Conservation (phyloP, 2,797 vertebrate species). For the Enteromius treurensis region DNA sequence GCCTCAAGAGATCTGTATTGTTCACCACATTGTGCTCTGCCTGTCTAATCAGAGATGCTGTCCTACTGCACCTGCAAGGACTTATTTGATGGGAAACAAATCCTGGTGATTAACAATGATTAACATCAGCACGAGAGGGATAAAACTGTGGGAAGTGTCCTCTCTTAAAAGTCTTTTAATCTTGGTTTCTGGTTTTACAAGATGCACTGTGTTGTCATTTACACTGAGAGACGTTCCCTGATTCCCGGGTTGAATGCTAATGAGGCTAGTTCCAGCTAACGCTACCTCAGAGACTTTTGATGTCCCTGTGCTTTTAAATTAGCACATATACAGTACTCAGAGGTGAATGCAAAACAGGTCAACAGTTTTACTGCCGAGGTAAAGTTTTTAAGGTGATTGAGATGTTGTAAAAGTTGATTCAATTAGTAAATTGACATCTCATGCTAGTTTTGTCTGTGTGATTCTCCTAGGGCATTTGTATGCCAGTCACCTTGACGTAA, state of each 20-base stretch:
- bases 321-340: neutral
- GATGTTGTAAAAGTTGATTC: neutral
- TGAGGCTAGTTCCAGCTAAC: constrained; percentile 16
- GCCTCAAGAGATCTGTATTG: neutral
- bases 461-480: constrained; percentile 37
- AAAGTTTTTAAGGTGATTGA: neutral
- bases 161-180: constrained; percentile 51
- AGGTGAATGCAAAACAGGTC: neutral
- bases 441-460: neutral
- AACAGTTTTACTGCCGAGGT: neutral
- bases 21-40: constrained; percentile 1
- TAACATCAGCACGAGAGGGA: constrained; percentile 42
- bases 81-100: constrained; percentile 56
- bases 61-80: constrained; percentile 44
- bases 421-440: constrained; percentile 22
- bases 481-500: constrained; percentile 45
- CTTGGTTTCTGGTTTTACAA: constrained; percentile 48
- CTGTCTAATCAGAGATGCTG: constrained; percentile 39
- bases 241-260: constrained; percentile 36
- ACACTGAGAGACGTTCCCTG: neutral
- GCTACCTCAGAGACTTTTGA: constrained; percentile 5
- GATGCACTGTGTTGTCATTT: constrained; percentile 43
- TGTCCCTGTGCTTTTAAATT: constrained; percentile 13
- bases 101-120: constrained; percentile 58
- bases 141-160: constrained; percentile 34